Conservation (phyloP, 2,888 invertebrate species). For the Agelastica alni region DNA sequence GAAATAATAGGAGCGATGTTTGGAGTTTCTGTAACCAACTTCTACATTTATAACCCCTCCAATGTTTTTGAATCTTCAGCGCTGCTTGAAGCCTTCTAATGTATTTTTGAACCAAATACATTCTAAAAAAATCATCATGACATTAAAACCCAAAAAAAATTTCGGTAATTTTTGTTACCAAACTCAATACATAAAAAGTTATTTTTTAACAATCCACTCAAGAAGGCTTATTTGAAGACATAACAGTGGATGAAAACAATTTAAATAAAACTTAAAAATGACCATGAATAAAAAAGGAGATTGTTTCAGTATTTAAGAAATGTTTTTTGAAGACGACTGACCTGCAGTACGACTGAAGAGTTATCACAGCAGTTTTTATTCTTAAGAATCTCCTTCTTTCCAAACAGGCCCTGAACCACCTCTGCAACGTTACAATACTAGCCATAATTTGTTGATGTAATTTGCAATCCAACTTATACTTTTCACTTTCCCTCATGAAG, state of each 20-base stretch:
- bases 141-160: too few relatives aligned
- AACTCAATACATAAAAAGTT: too few relatives aligned
- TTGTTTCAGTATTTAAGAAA: too few relatives aligned
- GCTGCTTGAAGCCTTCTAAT: constrained; percentile 62
- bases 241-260: too few relatives aligned
- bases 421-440: constrained; percentile 87
- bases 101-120: constrained; percentile 65
- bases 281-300: too few relatives aligned
- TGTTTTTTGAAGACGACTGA: too few relatives aligned
- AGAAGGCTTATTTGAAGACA: too few relatives aligned
- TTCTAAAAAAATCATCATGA: constrained; percentile 58
- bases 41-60: constrained; percentile 71
- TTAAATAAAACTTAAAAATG: too few relatives aligned
- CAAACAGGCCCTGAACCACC: constrained; percentile 85
- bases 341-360: constrained; percentile 73
- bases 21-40: constrained; percentile 70
- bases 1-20: constrained; percentile 65
- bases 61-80: constrained; percentile 76
- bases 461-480: constrained; percentile 87
- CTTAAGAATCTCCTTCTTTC: constrained; percentile 78
- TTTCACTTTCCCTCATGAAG: constrained; percentile 92
- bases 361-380: constrained; percentile 72
- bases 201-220: too few relatives aligned
- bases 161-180: too few relatives aligned
- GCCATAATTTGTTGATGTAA: constrained; percentile 93